Percentiles rank a stretch among this genome's conserved stretches.
Conservation (phyloP, 2,113 vertebrate genomes). For the Erinaceus europaeus region DNA sequence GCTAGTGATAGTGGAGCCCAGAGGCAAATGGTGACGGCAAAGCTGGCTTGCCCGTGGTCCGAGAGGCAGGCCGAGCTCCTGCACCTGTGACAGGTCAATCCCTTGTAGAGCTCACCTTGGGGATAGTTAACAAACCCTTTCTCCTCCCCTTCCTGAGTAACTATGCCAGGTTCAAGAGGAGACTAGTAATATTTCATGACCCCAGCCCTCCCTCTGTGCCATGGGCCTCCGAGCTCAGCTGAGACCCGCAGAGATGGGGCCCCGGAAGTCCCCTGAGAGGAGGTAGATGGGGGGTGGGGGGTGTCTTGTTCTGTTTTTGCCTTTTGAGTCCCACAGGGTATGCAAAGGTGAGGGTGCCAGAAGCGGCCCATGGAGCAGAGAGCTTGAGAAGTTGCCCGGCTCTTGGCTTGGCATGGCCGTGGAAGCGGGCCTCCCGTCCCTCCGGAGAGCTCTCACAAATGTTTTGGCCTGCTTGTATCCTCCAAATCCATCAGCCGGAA, state of each 20-base stretch:
- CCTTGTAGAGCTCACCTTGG: neutral
- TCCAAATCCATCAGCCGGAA: slow-evolving; percentile 29
- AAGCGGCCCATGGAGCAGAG: neutral
- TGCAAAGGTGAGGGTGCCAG: neutral
- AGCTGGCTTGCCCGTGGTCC: neutral
- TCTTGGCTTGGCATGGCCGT: neutral
- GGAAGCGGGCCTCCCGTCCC: neutral
- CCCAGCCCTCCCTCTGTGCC: neutral
- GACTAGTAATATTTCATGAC: neutral
- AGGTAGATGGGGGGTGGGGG: neutral
- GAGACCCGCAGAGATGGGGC: neutral
- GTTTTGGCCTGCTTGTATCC: slow-evolving; percentile 38
- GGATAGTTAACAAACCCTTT: neutral
- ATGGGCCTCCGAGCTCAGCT: neutral
- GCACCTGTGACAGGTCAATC: accelerated
- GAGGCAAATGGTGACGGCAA: neutral
- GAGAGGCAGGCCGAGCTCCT: neutral
- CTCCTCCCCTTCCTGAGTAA: neutral
- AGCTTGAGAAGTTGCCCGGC: neutral
- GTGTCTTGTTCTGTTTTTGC: too few relatives aligned
- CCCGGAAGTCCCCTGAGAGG: neutral
- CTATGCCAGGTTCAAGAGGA: neutral
- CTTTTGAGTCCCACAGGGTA: neutral
- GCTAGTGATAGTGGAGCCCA: neutral
- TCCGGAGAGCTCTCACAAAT: neutral